phyloP scores from a whole-genome alignment of 2,113 vertebrate species.

The Colinus virginianus region DNA sequence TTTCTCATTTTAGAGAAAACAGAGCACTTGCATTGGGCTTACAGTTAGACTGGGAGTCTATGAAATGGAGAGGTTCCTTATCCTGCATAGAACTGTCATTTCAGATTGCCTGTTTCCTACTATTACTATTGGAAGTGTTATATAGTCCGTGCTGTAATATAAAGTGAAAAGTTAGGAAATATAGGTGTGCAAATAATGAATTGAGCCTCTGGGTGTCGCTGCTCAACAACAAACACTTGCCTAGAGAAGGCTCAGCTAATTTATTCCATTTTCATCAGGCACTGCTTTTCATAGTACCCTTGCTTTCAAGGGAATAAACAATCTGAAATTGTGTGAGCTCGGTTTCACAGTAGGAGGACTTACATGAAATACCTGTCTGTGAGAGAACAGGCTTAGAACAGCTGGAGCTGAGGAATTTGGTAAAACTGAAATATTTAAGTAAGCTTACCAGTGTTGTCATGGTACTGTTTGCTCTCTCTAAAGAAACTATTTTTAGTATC shows the following conservation, averaged over 20 bases:
- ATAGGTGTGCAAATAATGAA: not conserved
- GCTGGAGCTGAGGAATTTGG: not conserved
- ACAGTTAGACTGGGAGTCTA: not conserved
- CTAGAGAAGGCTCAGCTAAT: not conserved
- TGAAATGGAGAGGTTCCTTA: not conserved
- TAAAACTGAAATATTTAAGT: not conserved
- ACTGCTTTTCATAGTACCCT: not conserved
- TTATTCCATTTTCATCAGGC: not conserved
- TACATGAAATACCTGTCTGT: not conserved
- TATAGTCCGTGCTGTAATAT: not conserved
- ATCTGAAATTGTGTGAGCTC: not conserved
- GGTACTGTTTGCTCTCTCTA: not conserved
- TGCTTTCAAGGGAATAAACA: not conserved
- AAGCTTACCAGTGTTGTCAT: not conserved
- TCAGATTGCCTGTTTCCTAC: not conserved
- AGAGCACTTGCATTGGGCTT: not conserved
- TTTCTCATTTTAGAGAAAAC: not conserved
- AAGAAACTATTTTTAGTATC: not conserved
- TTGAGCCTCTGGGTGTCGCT: constrained; percentile 61
- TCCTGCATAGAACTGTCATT: not conserved
- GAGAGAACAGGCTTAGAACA: not conserved
- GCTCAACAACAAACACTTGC: not conserved
- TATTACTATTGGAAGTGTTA: not conserved
- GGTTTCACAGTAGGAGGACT: not conserved
- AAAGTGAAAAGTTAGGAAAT: not conserved